Evolutionary conservation across 1,140 invertebrate genomes (phyloP).

Genomic region (Brachionus rubens): DNA sequence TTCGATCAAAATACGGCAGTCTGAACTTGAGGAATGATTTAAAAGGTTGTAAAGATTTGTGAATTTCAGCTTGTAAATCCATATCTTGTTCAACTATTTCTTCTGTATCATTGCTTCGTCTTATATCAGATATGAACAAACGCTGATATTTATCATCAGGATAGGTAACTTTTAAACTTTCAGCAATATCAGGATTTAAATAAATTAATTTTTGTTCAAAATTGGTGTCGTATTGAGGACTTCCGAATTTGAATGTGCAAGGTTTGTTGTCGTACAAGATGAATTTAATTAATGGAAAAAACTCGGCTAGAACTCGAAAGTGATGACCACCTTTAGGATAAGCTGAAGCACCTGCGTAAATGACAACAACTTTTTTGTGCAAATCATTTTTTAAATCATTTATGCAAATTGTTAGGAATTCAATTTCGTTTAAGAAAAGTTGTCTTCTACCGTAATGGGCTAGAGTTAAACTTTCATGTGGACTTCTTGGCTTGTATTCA

Average conservation of each 20-base stretch:
- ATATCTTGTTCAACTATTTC: background rate
- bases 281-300: slow-evolving; percentile 29
- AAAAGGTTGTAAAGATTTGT: background rate
- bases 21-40: background rate
- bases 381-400: background rate
- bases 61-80: slow-evolving; percentile 28
- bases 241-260: background rate
- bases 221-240: background rate
- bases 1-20: background rate
- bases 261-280: background rate
- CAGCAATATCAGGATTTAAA: background rate
- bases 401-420: background rate
- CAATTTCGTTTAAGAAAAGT: background rate
- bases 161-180: background rate
- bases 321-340: no score
- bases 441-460: background rate
- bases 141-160: background rate
- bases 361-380: background rate
- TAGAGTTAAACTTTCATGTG: background rate
- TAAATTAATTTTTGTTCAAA: background rate
- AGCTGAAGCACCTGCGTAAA: background rate
- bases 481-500: background rate
- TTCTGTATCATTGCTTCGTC: background rate
- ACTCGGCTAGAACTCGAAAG: background rate
- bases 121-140: slow-evolving; percentile 23